Evolutionary conservation across 1,140 invertebrate genomes (phyloP).

Genomic region (Laupala kohalensis): DNA sequence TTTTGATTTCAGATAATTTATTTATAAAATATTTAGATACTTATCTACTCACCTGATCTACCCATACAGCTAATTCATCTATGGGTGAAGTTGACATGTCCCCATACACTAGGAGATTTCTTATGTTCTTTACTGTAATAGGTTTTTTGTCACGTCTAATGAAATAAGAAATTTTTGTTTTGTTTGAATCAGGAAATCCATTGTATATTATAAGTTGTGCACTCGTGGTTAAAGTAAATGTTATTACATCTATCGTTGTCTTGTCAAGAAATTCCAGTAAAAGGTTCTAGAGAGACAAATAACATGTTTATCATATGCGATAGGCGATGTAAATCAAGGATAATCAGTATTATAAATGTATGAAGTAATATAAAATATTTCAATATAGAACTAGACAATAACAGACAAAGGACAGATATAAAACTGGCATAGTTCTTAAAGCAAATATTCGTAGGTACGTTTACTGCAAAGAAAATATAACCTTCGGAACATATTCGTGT

Average conservation of each 20-base stretch:
- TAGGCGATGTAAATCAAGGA: no score
- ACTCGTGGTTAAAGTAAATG: not conserved
- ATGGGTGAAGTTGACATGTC: conserved; percentile 65
- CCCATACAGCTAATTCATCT: conserved; percentile 60
- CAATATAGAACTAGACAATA: not conserved
- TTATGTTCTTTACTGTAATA: conserved; percentile 42
- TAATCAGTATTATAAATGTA: no score
- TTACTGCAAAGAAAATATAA: no score
- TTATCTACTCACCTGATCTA: conserved; percentile 58
- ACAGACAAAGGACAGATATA: no score
- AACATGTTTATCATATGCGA: no score
- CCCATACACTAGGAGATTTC: conserved; percentile 50
- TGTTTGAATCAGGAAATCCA: conserved; percentile 27
- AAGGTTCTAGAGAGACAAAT: not conserved
- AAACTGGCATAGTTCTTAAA: no score
- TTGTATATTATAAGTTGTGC: not conserved
- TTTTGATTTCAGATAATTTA: no score
- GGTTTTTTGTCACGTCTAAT: conserved; percentile 39
- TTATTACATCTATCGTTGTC: not conserved
- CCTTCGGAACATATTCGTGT: no score
- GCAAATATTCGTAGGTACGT: no score
- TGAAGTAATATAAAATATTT: not conserved
- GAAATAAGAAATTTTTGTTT: conserved; percentile 51
- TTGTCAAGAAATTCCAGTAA: not conserved
- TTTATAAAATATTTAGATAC: no score